Conservation (phyloP, 1,140 invertebrate genomes). For the Calycopis cecrops region DNA sequence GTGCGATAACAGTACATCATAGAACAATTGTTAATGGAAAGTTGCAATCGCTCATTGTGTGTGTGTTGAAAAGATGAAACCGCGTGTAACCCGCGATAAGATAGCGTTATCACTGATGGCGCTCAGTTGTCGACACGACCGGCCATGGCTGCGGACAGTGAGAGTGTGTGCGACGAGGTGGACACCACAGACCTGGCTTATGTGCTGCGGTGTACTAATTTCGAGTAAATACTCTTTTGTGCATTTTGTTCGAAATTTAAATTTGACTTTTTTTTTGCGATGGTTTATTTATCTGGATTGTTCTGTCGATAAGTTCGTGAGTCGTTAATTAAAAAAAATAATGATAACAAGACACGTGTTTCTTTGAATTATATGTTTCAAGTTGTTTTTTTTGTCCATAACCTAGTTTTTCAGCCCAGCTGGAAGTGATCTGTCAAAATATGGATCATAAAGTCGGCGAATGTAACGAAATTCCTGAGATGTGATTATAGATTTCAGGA, state of each 20-base stretch:
- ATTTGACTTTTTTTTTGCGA: too few relatives aligned
- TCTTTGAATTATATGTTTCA: too few relatives aligned
- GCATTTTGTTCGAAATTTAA: neutral
- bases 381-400: too few relatives aligned
- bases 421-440: too few relatives aligned
- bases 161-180: neutral
- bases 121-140: neutral
- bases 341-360: neutral
- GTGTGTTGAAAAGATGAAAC: neutral
- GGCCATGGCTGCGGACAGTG: constrained; percentile 3
- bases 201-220: neutral
- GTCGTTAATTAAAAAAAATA: neutral
- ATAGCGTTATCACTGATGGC: neutral
- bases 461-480: too few relatives aligned
- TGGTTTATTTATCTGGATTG: neutral
- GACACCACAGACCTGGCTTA: neutral
- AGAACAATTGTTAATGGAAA: too few relatives aligned
- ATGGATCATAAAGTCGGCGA: too few relatives aligned
- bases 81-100: neutral
- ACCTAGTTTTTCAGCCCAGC: too few relatives aligned
- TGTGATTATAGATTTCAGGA: too few relatives aligned
- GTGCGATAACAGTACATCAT: too few relatives aligned
- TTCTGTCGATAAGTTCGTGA: constrained; percentile 2
- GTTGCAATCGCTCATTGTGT: neutral
- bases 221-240: constrained; percentile 3